These are phyloP conservation scores for Platypus cylindrus DNA, from an alignment of 2,888 invertebrate species.

Conservation along the genomic window DNA sequence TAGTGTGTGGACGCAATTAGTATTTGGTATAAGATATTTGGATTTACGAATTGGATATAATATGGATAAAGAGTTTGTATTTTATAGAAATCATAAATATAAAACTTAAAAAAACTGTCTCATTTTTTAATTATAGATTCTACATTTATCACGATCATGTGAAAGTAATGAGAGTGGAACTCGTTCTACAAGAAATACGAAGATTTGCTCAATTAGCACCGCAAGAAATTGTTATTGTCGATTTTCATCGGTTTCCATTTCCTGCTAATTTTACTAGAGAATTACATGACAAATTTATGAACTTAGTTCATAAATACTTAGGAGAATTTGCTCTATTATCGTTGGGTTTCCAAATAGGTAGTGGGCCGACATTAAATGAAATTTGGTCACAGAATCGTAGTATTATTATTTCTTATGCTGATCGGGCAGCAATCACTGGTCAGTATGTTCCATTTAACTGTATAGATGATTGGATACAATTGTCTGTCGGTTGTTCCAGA, in stretches of 20 bases:
- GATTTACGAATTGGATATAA: constrained; percentile 70
- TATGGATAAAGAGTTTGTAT: constrained; percentile 21
- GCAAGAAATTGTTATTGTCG: constrained; percentile 62
- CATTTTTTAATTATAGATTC: constrained; percentile 44
- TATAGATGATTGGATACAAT: background rate
- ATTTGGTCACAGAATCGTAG: constrained; percentile 43
- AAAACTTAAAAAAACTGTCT: too few species aligned
- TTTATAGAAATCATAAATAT: background rate
- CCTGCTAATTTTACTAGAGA: constrained; percentile 26
- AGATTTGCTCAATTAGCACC: constrained; percentile 53
- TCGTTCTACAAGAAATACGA: constrained; percentile 54
- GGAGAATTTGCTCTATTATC: constrained; percentile 41
- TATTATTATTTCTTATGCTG: constrained; percentile 47
- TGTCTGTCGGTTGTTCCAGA: constrained; percentile 23
- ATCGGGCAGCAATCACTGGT: constrained; percentile 38
- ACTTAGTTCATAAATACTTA: constrained; percentile 40
- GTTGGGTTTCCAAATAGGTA: constrained; percentile 31
- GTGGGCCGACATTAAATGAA: constrained; percentile 44
- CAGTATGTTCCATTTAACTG: constrained; percentile 15
- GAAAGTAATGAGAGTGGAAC: constrained; percentile 51
- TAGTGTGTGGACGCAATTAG: constrained; percentile 71
- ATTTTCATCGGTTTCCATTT: constrained; percentile 69
- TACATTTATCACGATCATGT: constrained; percentile 64
- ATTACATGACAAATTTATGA: constrained; percentile 39
- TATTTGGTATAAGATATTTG: constrained; percentile 70